phyloP scores from a whole-genome alignment of 2,888 invertebrate species.

The Nowickia ferox region DNA sequence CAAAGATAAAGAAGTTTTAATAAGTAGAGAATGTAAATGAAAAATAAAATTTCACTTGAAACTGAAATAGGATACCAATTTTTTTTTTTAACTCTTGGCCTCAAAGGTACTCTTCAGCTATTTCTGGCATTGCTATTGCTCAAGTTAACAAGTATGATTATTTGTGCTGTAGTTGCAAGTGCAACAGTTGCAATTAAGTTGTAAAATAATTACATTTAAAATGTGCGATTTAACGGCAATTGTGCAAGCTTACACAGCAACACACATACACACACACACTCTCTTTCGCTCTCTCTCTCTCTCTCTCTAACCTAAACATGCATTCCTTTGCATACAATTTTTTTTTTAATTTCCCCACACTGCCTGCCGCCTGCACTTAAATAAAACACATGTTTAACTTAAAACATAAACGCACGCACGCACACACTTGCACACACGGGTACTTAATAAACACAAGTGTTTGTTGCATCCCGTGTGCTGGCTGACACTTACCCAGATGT shows the following conservation, averaged over 20 bases:
- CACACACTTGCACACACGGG: not conserved
- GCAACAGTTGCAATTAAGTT: constrained; percentile 69
- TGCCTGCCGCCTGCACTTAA: constrained; percentile 10
- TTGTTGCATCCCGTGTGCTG: constrained; percentile 18
- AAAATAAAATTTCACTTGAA: too few relatives aligned
- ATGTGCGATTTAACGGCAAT: constrained; percentile 65
- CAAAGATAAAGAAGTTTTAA: too few relatives aligned
- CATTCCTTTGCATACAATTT: not conserved
- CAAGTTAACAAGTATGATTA: constrained; percentile 10
- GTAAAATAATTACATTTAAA: constrained; percentile 68
- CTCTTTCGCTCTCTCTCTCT: not conserved
- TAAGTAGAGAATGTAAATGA: too few relatives aligned
- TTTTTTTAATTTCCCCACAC: constrained; percentile 34
- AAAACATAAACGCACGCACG: constrained; percentile 12
- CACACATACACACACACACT: not conserved
- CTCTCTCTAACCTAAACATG: not conserved
- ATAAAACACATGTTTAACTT: constrained; percentile 47
- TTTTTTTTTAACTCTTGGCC: not conserved
- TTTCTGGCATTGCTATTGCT: constrained; percentile 2
- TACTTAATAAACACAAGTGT: constrained; percentile 40
- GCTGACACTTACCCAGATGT: constrained; percentile 40
- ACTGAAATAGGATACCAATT: not conserved
- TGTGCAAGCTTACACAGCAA: constrained; percentile 28
- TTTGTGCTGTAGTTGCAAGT: constrained; percentile 10
- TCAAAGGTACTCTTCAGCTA: not conserved